A percentile compares a stretch with the other conserved stretches of the same genome.
Evolutionary conservation across 2,797 vertebrate species (phyloP).

Genomic region (Nyctibius grandis): DNA sequence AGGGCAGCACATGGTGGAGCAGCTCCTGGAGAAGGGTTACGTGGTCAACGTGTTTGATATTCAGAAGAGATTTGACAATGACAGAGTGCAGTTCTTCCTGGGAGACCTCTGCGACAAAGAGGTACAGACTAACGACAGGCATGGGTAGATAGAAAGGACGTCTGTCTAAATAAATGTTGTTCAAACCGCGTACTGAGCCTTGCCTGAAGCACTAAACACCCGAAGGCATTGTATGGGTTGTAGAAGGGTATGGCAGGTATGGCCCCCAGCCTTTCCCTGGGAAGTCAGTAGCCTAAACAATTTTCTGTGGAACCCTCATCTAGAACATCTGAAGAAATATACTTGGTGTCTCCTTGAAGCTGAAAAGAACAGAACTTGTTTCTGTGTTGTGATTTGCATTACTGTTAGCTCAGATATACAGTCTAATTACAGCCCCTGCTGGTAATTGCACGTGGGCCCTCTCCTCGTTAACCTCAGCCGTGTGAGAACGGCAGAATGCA

Average conservation of each 20-base stretch:
- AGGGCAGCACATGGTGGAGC: slow-evolving; percentile 92
- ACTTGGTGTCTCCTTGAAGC: neutral
- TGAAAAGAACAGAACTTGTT: neutral
- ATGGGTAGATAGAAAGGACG: neutral
- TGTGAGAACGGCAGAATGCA: rapidly evolving
- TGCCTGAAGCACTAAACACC: neutral
- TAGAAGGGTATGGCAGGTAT: neutral
- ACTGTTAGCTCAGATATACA: neutral
- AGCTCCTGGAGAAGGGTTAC: slow-evolving; percentile 85
- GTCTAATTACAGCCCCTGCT: neutral
- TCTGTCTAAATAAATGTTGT: neutral
- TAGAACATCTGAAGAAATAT: neutral
- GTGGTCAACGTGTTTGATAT: slow-evolving; percentile 90
- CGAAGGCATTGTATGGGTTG: neutral
- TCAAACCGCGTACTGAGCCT: neutral
- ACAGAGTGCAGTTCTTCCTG: slow-evolving; percentile 82
- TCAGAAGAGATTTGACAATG: slow-evolving; percentile 80
- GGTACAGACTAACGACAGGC: slow-evolving; percentile 67
- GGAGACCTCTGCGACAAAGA: slow-evolving; percentile 90
- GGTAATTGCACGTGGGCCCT: neutral
- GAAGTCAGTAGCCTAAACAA: neutral
- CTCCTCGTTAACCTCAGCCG: neutral
- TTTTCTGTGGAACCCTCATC: neutral
- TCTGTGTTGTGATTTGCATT: neutral
- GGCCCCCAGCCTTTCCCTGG: neutral